A percentile compares a stretch with the other conserved stretches of the same genome.
Evolutionary conservation across 2,113 vertebrate genomes (phyloP).

Genomic region (Cyanistes caeruleus): DNA sequence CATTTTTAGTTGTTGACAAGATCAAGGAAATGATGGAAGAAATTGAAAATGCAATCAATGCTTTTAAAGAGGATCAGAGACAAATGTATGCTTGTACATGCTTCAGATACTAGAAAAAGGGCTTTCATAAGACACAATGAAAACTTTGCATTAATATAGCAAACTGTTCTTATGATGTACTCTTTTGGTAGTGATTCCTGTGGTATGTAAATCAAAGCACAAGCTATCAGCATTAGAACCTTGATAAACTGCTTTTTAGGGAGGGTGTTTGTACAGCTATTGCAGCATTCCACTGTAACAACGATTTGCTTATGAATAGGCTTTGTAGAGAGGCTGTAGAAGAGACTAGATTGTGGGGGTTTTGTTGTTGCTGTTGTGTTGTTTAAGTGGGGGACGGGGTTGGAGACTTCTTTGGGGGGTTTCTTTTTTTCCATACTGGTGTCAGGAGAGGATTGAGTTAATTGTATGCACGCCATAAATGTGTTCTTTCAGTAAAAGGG

Average conservation of each 20-base stretch:
- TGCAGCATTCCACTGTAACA: background rate
- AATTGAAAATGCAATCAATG: conserved; percentile 84
- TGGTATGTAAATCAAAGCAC: background rate
- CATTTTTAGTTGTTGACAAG: conserved; percentile 84
- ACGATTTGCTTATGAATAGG: background rate
- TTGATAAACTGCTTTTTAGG: background rate
- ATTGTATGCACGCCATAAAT: background rate
- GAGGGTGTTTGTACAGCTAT: background rate
- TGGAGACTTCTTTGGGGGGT: background rate
- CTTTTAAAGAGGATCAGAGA: conserved; percentile 86
- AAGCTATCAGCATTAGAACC: background rate
- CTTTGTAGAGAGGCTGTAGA: background rate
- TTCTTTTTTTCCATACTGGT: background rate
- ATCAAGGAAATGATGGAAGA: conserved; percentile 90
- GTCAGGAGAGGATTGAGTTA: background rate
- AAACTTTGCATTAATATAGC: background rate
- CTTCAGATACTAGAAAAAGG: background rate
- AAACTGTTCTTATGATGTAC: background rate
- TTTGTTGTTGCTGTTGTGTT: background rate
- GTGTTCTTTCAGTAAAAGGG: background rate
- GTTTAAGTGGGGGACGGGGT: background rate
- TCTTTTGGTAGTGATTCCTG: background rate
- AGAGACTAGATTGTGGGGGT: background rate
- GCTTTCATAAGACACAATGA: background rate
- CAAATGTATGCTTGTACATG: conserved; percentile 76